A percentile compares a stretch with the other conserved stretches of the same genome.
Evolutionary conservation across 2,888 invertebrate genomes (phyloP).

Genomic region (Emmelina monodactyla): DNA sequence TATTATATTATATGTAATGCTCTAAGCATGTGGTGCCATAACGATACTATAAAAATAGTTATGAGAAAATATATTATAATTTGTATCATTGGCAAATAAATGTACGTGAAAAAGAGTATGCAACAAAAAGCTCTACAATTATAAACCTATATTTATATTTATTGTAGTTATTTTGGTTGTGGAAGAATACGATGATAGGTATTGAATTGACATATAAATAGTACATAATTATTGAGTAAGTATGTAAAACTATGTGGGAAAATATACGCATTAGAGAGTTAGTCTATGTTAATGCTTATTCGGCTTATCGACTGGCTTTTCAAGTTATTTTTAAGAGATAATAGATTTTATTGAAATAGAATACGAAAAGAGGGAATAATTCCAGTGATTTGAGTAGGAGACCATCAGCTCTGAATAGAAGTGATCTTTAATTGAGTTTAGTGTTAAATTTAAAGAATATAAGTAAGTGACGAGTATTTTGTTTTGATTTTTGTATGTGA

Average conservation of each 20-base stretch:
- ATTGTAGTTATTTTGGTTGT: constrained; percentile 17
- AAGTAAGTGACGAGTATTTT: constrained; percentile 3
- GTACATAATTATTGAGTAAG: constrained; percentile 26
- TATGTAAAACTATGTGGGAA: constrained; percentile 61
- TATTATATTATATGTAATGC: constrained; percentile 28
- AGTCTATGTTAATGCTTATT: constrained; percentile 54
- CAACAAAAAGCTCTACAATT: constrained; percentile 1
- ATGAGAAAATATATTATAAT: background rate
- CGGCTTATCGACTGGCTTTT: constrained; percentile 58
- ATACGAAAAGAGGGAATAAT: constrained; percentile 23
- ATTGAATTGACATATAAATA: constrained; percentile 14
- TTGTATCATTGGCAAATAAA: background rate
- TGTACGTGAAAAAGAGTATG: background rate
- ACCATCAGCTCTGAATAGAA: constrained; percentile 18
- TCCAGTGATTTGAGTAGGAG: constrained; percentile 23
- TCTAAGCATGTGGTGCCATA: constrained; percentile 64
- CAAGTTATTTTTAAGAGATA: constrained; percentile 41
- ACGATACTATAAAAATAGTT: constrained; percentile 9
- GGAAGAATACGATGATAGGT: constrained; percentile 16
- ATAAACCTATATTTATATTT: constrained; percentile 4
- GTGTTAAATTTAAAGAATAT: constrained; percentile 1
- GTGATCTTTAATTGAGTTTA: constrained; percentile 21
- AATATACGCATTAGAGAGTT: constrained; percentile 63
- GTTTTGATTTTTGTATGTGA: constrained; percentile 47
- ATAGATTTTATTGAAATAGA: constrained; percentile 32